phyloP scores from a whole-genome alignment of 2,888 invertebrate genomes.

The Torymus auratus region DNA sequence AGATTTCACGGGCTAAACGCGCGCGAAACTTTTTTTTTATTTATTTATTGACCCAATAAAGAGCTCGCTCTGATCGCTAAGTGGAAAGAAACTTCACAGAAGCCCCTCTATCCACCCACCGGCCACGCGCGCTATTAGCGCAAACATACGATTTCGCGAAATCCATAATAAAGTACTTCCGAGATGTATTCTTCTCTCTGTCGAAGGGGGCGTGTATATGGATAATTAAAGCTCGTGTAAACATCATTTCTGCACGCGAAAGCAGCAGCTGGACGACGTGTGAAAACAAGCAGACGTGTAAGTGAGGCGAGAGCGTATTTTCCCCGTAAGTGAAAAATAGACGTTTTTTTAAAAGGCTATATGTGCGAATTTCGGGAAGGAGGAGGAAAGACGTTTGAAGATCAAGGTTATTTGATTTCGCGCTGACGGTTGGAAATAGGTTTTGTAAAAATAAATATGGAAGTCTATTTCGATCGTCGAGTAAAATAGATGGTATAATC shows the following conservation, averaged over 20 bases:
- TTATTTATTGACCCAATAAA: no score
- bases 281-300: constrained; percentile 24
- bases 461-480: no score
- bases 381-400: background rate
- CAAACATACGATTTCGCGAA: constrained; percentile 14
- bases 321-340: constrained; percentile 13
- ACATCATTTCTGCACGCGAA: constrained; percentile 8
- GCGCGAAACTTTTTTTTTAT: no score
- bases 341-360: background rate
- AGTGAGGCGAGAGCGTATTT: background rate
- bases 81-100: background rate
- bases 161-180: constrained; percentile 36
- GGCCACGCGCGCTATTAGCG: background rate
- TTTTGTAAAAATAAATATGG: no score
- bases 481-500: no score
- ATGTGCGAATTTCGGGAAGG: no score
- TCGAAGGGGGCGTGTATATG: background rate
- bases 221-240: constrained; percentile 42
- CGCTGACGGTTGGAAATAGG: no score
- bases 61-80: no score
- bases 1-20: no score
- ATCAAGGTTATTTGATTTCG: background rate
- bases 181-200: constrained; percentile 23
- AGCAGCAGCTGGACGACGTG: constrained; percentile 18
- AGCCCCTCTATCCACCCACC: background rate